These are phyloP conservation scores for Platycheirus albimanus DNA, from an alignment of 2,888 invertebrate genomes.

Conservation along the genomic window DNA sequence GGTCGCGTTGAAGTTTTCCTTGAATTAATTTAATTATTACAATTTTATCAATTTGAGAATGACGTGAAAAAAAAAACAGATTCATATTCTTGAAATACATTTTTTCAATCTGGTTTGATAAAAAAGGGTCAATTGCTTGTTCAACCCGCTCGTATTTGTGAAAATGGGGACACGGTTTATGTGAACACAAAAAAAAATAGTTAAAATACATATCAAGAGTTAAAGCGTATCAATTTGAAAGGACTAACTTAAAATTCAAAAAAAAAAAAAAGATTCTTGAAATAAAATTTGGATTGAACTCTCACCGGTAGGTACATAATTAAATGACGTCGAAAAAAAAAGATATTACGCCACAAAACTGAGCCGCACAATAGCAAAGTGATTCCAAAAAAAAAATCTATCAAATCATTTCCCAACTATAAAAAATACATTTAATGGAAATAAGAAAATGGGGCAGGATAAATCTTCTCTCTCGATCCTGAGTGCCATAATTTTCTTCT, in stretches of 20 bases:
- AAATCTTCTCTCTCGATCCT: slow-evolving; percentile 35
- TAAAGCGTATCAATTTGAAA: too few relatives aligned
- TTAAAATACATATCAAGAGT: background rate
- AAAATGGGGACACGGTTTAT: slow-evolving; percentile 8
- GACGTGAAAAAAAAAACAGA: slow-evolving; percentile 5
- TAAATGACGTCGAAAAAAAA: too few relatives aligned
- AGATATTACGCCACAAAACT: too few relatives aligned
- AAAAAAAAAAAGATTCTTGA: slow-evolving; percentile 7
- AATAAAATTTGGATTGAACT: background rate
- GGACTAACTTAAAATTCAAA: too few relatives aligned
- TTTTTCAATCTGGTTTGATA: background rate
- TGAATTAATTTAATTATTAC: too few relatives aligned
- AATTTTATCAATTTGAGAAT: too few relatives aligned
- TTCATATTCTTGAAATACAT: background rate
- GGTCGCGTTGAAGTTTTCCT: too few relatives aligned
- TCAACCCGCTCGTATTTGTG: slow-evolving; percentile 14
- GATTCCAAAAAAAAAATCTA: too few relatives aligned
- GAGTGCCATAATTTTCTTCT: slow-evolving; percentile 69
- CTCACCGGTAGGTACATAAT: slow-evolving; percentile 39
- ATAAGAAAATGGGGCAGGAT: slow-evolving; percentile 6
- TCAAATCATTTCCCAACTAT: slow-evolving; percentile 38
- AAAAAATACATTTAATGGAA: slow-evolving; percentile 38
- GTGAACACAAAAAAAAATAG: slow-evolving; percentile 8
- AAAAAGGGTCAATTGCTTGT: slow-evolving; percentile 31
- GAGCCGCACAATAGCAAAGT: too few relatives aligned